These are phyloP conservation scores for Entomyzon cyanotis DNA, from an alignment of 2,113 vertebrate species.

Conservation along the genomic window DNA sequence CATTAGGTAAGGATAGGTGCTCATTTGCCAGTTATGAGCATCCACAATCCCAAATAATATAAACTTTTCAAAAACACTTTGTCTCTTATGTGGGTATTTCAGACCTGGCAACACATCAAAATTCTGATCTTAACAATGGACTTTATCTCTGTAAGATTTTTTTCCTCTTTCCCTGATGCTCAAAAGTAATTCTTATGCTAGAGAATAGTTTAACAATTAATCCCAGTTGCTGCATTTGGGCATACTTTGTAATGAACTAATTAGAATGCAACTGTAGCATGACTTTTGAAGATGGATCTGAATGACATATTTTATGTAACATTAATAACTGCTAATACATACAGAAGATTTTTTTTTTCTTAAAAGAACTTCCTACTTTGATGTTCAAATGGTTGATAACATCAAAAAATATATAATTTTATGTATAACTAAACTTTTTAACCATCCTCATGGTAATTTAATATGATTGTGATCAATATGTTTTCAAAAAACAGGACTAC, in stretches of 20 bases:
- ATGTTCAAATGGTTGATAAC: neutral
- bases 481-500: neutral
- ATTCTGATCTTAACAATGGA: neutral
- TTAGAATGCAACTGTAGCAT: neutral
- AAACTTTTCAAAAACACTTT: neutral
- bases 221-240: neutral
- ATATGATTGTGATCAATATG: neutral
- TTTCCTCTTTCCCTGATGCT: neutral
- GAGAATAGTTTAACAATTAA: neutral
- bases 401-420: neutral
- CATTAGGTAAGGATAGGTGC: neutral
- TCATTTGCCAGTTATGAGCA: neutral
- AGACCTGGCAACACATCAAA: neutral
- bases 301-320: neutral
- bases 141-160: neutral
- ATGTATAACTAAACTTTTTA: neutral
- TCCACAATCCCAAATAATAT: neutral
- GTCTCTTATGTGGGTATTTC: neutral
- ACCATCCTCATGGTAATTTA: neutral
- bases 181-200: neutral
- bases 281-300: neutral
- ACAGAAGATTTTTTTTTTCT: neutral
- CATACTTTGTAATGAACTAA: neutral
- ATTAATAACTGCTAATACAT: neutral
- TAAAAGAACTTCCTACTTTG: neutral